Percentiles rank a stretch among this genome's conserved stretches.
Conservation (phyloP, 2,797 vertebrate species). For the Onychomys leucogaster region DNA sequence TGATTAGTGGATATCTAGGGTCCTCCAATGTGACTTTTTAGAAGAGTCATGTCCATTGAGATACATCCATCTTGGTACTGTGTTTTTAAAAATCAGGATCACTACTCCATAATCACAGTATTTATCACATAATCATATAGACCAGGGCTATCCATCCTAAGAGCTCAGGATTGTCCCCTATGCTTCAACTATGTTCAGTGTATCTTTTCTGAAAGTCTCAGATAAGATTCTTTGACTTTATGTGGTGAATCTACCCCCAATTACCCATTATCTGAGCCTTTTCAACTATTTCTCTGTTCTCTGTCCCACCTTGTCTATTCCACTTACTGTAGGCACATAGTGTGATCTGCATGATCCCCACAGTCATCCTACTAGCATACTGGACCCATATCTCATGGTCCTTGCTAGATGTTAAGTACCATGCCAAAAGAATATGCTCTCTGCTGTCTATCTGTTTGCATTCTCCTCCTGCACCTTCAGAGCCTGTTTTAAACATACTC, state of each 20-base stretch:
- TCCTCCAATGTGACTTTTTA: neutral
- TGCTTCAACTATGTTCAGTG: neutral
- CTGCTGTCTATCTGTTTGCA: neutral
- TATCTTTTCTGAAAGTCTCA: neutral
- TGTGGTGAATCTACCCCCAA: neutral
- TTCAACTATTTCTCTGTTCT: neutral
- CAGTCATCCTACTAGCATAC: neutral
- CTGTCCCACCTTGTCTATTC: neutral
- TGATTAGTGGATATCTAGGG: neutral
- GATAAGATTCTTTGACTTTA: neutral
- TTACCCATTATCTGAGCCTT: neutral
- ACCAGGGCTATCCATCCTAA: neutral
- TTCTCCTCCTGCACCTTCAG: neutral
- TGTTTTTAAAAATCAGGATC: neutral
- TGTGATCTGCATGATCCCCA: neutral
- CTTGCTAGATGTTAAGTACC: neutral
- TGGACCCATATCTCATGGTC: neutral
- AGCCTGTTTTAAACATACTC: neutral
- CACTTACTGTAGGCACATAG: neutral
- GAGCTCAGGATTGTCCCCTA: neutral
- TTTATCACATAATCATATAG: neutral
- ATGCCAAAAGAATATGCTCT: neutral
- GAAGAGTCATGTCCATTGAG: neutral
- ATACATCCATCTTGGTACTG: neutral
- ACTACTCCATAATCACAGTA: neutral